Conservation (phyloP, 2,888 invertebrate genomes). For the Chrysotoxum bicinctum region DNA sequence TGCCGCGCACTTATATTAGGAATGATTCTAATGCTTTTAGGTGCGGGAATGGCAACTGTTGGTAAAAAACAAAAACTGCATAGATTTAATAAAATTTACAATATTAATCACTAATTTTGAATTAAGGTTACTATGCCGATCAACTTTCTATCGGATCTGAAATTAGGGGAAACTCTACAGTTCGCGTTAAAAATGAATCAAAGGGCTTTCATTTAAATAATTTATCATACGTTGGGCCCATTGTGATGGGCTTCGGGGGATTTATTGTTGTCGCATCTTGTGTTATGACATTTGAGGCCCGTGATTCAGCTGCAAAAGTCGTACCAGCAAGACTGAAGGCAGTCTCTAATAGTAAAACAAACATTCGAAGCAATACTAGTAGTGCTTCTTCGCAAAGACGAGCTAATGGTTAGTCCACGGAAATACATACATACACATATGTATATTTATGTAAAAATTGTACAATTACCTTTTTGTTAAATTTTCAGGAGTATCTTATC, state of each 20-base stretch:
- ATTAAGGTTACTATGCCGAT: slow-evolving; percentile 91
- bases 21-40: slow-evolving; percentile 91
- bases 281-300: slow-evolving; percentile 98
- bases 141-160: slow-evolving; percentile 90
- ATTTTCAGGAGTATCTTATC: slow-evolving; percentile 73
- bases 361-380: slow-evolving; percentile 79
- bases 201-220: slow-evolving; percentile 93
- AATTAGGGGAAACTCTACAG: slow-evolving; percentile 89
- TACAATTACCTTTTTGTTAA: background rate
- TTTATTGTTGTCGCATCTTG: slow-evolving; percentile 98
- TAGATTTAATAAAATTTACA: background rate
- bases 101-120: background rate
- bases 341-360: slow-evolving; percentile 78
- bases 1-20: slow-evolving; percentile 95
- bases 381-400: slow-evolving; percentile 79
- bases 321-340: slow-evolving; percentile 89
- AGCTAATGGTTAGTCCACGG: slow-evolving; percentile 77
- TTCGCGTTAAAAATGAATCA: slow-evolving; percentile 91
- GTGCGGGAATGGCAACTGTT: slow-evolving; percentile 95
- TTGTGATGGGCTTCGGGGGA: slow-evolving; percentile 98
- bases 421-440: too few relatives aligned
- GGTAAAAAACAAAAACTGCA: slow-evolving; percentile 82
- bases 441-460: too few relatives aligned
- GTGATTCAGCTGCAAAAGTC: slow-evolving; percentile 96
- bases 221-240: slow-evolving; percentile 97